phyloP scores from a whole-genome alignment of 2,113 vertebrate genomes.

The Columba janthina region DNA sequence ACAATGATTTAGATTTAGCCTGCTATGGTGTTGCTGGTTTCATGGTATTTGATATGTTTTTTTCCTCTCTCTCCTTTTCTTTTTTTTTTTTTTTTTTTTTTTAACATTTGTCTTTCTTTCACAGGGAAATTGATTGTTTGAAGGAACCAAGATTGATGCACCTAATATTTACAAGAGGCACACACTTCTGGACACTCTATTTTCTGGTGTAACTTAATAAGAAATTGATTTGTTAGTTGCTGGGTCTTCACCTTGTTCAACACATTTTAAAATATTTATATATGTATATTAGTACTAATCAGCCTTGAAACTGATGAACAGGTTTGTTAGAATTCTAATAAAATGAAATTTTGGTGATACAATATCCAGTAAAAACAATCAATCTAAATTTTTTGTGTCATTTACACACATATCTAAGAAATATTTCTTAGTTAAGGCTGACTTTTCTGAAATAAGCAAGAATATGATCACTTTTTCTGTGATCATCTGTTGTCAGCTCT shows the following conservation, averaged over 20 bases:
- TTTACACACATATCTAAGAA: not conserved
- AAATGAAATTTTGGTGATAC: not conserved
- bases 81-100: not conserved
- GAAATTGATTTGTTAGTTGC: conserved; percentile 48
- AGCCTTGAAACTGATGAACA: conserved; percentile 19
- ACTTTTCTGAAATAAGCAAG: conserved; percentile 26
- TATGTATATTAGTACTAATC: conserved; percentile 46
- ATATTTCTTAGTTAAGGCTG: conserved; percentile 24
- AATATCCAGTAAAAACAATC: not conserved
- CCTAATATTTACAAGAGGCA: conserved; percentile 24
- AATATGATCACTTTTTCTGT: conserved; percentile 58
- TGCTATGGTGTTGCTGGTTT: not conserved
- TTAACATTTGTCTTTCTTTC: conserved; percentile 27
- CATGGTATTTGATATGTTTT: not conserved
- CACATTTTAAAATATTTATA: conserved; percentile 50
- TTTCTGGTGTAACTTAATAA: conserved; percentile 54
- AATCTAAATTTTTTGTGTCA: not conserved
- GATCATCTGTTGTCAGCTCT: conserved; percentile 63
- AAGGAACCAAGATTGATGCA: conserved; percentile 46
- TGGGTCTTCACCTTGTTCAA: not conserved
- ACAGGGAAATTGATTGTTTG: conserved; percentile 43
- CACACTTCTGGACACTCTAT: conserved; percentile 35
- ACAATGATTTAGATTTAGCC: not conserved
- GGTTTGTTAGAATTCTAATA: not conserved
- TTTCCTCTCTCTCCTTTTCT: accelerated